These are phyloP conservation scores for Varecia variegata DNA, from an alignment of 2,797 vertebrate species.

Conservation along the genomic window DNA sequence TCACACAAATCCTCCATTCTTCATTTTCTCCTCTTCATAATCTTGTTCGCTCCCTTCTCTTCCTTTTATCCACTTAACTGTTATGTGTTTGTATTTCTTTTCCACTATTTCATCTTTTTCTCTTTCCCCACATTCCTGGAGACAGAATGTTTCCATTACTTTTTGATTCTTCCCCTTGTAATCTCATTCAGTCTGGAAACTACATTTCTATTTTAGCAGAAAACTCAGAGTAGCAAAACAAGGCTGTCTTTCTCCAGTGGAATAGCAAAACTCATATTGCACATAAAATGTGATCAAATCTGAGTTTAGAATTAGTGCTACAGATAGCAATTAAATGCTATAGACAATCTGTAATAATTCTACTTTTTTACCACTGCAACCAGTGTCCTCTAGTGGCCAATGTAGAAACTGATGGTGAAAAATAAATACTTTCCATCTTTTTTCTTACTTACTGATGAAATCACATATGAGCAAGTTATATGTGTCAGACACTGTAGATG, in stretches of 20 bases:
- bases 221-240: not conserved
- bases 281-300: not conserved
- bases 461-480: not conserved
- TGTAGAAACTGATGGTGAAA: not conserved
- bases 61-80: not conserved
- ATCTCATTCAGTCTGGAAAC: not conserved
- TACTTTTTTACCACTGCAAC: not conserved
- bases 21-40: not conserved
- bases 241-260: not conserved
- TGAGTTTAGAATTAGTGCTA: slow-evolving; percentile 6
- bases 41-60: not conserved
- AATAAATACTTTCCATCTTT: not conserved
- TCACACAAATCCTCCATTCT: not conserved
- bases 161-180: not conserved
- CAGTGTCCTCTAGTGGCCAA: slow-evolving; percentile 60
- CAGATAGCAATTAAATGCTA: not conserved
- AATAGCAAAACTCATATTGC: not conserved
- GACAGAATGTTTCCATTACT: not conserved
- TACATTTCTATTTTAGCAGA: not conserved
- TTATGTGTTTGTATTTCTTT: not conserved
- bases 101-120: not conserved
- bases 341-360: not conserved
- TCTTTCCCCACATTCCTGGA: not conserved
- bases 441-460: not conserved
- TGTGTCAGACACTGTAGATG: not conserved